phyloP scores from a whole-genome alignment of 1,140 invertebrate genomes.

The Lepidurus packardi region DNA sequence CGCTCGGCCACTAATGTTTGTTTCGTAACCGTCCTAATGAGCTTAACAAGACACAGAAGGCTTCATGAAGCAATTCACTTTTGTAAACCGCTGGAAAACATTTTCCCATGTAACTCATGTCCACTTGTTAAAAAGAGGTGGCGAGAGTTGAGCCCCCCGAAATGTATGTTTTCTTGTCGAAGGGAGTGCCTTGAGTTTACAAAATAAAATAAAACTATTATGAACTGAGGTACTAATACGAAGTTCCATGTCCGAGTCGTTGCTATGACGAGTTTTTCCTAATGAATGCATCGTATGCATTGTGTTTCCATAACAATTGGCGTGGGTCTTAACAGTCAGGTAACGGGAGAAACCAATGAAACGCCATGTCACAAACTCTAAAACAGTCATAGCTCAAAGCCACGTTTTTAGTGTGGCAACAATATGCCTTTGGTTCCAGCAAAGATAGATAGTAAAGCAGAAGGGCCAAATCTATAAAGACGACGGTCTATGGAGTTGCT shows the following conservation, averaged over 20 bases:
- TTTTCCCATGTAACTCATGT: no score
- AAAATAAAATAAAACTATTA: not conserved
- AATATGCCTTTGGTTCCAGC: not conserved
- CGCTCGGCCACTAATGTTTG: no score
- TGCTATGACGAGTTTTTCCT: not conserved
- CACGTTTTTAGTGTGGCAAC: not conserved
- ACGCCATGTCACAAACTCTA: not conserved
- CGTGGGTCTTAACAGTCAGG: not conserved
- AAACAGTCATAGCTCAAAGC: not conserved
- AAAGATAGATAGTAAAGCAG: not conserved
- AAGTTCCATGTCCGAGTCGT: not conserved
- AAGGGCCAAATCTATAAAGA: not conserved
- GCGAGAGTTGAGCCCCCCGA: no score
- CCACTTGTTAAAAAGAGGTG: no score
- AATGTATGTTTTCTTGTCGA: no score
- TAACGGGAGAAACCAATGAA: not conserved
- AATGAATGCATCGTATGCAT: slow-evolving; percentile 12
- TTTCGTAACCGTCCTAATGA: no score
- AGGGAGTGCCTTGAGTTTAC: no score
- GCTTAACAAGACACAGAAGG: no score
- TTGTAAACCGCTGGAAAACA: no score
- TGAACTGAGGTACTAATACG: not conserved
- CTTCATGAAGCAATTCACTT: no score
- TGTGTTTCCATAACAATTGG: not conserved
- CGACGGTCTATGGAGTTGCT: not conserved